Percentiles rank a stretch among this genome's conserved stretches.
Evolutionary conservation across 2,888 invertebrate species (phyloP).

Genomic region (Lasius platythorax): DNA sequence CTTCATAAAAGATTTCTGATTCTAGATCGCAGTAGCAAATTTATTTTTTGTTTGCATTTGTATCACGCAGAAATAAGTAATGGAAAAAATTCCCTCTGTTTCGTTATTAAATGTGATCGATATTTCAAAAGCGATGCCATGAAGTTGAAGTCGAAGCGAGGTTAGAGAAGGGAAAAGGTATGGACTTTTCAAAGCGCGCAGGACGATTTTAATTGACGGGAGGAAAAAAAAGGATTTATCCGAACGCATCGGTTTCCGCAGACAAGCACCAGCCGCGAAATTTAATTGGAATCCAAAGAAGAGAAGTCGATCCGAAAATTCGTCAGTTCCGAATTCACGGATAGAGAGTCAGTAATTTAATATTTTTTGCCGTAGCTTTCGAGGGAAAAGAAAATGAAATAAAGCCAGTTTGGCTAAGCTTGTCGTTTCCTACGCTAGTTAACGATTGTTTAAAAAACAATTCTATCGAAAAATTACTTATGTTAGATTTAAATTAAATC

Average conservation of each 20-base stretch:
- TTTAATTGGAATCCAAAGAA: slow-evolving; percentile 67
- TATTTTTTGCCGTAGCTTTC: slow-evolving; percentile 30
- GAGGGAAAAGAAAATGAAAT: background rate
- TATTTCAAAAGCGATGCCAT: slow-evolving; percentile 2
- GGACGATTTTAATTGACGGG: slow-evolving; percentile 64
- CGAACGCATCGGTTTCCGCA: slow-evolving; percentile 53
- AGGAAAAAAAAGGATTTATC: slow-evolving; percentile 47
- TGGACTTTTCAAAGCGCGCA: slow-evolving; percentile 48
- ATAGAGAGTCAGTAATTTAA: slow-evolving; percentile 36
- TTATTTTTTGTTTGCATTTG: slow-evolving; percentile 3
- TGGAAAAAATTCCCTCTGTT: background rate
- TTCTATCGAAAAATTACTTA: background rate
- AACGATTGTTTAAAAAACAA: background rate
- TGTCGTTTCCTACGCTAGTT: background rate
- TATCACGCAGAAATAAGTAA: background rate
- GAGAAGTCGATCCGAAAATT: slow-evolving; percentile 62
- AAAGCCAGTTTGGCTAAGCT: slow-evolving; percentile 16
- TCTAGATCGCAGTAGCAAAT: background rate
- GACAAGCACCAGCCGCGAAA: slow-evolving; percentile 57
- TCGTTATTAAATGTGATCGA: background rate
- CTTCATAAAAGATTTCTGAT: background rate
- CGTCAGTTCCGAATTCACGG: slow-evolving; percentile 38
- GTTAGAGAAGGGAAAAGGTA: slow-evolving; percentile 34
- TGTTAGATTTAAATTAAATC: background rate
- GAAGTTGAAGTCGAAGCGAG: slow-evolving; percentile 10